Evolutionary conservation across 2,888 invertebrate genomes (phyloP), one percentile per base, ranked within the genome.

Genomic region (Drosophila kambysellisi): DNA sequence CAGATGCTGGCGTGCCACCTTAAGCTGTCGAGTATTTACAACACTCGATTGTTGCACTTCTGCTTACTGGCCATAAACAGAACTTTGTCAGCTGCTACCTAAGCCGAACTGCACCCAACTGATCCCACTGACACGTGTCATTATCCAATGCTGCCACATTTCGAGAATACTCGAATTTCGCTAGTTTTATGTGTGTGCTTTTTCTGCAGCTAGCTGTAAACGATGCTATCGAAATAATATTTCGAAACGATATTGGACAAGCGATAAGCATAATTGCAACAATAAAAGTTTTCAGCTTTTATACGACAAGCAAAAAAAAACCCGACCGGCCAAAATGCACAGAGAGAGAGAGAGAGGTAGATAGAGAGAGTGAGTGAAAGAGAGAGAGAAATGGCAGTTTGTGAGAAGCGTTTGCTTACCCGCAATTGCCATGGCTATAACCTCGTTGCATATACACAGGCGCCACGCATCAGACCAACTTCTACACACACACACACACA

Each of bases 221-320:
- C 67, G 77, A 69, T 69, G 78, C 82, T 77, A 91, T 85, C 82
- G 82, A 89, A 91, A 90, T 87, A 82, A 83, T 92, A 89, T 88
- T 90, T 90, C 63, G 86, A 82, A 90, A 83, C 81, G 91, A 88
- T 89, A 84, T 82, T 88, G 82, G 79, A 76, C 84, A 83, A 70
- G 81, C 84, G 91, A 92, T 92, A 92, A 93, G 91, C 87, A 91
- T 93, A 93, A 92, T 92, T 92, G 92, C 83, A 74, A 88, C 90
- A 92, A 93, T 93, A 93, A 93, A 92, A 92, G 90, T 89, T 91
- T 89, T 81, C 84, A 87, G 89, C 91, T 90, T 90, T 81, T 90
- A 90, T 90, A 74, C 85, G 90, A 89, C 88, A 77, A 65, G 84
- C 73, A 70, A 54, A 37, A 48, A 29, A 33, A 63, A 33, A 46